Evolutionary conservation across 1,140 invertebrate species (phyloP).

Genomic region (Callitettix versicolor): DNA sequence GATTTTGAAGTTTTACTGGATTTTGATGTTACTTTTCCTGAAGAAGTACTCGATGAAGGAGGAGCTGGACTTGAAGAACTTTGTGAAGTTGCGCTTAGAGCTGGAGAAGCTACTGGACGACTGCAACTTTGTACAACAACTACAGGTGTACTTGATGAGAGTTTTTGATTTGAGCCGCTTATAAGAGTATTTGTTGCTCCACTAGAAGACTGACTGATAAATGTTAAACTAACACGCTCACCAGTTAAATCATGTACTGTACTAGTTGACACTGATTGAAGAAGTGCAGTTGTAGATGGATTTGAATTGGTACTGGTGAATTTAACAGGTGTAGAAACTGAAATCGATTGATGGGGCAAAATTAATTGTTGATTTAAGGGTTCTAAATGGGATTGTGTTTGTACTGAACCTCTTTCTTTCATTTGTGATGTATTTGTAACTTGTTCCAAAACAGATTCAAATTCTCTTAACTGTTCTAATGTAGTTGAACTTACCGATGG

Average conservation of each 20-base stretch:
- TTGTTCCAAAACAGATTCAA: conserved; percentile 71
- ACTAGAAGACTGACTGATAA: conserved; percentile 16
- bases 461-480: conserved; percentile 65
- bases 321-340: conserved; percentile 3
- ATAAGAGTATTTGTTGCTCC: conserved; percentile 12
- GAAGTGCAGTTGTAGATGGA: conserved; percentile 12
- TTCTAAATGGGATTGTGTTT: conserved; percentile 14
- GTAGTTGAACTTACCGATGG: conserved; percentile 46
- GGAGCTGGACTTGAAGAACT: conserved; percentile 43
- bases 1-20: conserved; percentile 33
- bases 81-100: conserved; percentile 47
- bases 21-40: conserved; percentile 26
- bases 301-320: conserved; percentile 9
- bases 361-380: conserved; percentile 13
- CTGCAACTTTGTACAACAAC: conserved; percentile 48
- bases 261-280: conserved; percentile 16
- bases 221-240: conserved; percentile 22
- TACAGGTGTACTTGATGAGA: conserved; percentile 41
- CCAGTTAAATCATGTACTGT: conserved; percentile 19
- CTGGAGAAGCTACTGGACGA: conserved; percentile 47
- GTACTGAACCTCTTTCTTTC: conserved; percentile 56
- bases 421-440: conserved; percentile 34
- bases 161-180: conserved; percentile 30
- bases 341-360: conserved; percentile 1
- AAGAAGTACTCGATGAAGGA: conserved; percentile 20